These are phyloP conservation scores for Stenoptilia bipunctidactyla DNA, from an alignment of 2,888 invertebrate genomes.

Conservation along the genomic window DNA sequence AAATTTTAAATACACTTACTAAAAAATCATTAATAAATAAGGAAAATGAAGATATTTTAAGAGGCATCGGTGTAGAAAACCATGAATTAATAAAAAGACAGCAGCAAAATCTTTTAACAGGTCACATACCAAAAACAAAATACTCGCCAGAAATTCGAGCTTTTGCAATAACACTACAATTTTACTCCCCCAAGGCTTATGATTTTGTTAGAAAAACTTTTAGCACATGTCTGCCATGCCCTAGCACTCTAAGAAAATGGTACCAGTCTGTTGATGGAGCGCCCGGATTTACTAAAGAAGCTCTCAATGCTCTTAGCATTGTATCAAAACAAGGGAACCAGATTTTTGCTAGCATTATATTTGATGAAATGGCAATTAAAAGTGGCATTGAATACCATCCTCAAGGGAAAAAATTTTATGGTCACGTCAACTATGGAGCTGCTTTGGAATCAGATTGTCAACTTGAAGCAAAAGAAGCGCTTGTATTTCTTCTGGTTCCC, in stretches of 20 bases:
- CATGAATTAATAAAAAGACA: too few species aligned
- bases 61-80: too few species aligned
- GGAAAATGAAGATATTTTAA: too few species aligned
- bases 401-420: constrained; percentile 20
- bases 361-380: constrained; percentile 24
- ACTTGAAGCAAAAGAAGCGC: constrained; percentile 16
- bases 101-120: too few species aligned
- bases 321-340: neutral
- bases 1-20: too few species aligned
- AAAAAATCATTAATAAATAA: too few species aligned
- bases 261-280: constrained; percentile 9
- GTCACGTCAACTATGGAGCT: constrained; percentile 22
- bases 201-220: constrained; percentile 14
- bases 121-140: too few species aligned
- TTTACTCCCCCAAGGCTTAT: constrained; percentile 14
- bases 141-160: too few species aligned
- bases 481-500: constrained; percentile 18
- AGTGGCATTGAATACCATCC: constrained; percentile 21
- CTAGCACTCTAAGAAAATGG: constrained; percentile 14
- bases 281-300: constrained; percentile 1
- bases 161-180: too few species aligned
- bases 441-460: constrained; percentile 12
- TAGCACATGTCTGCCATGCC: constrained; percentile 15
- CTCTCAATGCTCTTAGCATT: constrained; percentile 6
- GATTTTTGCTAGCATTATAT: constrained; percentile 14